Evolutionary conservation across 2,113 vertebrate species (phyloP), one percentile per base, ranked within the genome.

Genomic region (Poeciliopsis turrubarensis): DNA sequence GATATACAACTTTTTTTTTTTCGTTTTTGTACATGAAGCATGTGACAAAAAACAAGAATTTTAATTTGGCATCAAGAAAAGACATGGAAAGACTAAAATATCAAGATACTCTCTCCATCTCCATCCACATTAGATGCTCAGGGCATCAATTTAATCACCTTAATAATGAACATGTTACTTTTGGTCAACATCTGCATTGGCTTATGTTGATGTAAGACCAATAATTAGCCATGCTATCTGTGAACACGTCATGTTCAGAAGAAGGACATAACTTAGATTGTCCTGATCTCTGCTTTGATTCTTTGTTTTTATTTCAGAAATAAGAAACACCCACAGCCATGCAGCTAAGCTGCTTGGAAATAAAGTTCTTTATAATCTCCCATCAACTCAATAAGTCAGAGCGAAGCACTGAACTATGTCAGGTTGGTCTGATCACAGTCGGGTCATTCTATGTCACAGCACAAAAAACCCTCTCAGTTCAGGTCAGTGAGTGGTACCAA

Each of bases 321-420:
- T 13, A 60, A 7, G 37, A 73, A 14, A 31, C 7, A 70, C 3
- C 13, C 12, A 32, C n/a, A 37, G 13, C n/a, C 54, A 39, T 8
- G 61, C 0, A 39, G 68, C 47, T 51, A 65, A 57, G 61, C 30
- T 65, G 65, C 54, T 65, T 37, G 68, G 60, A 31, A 47, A 72
- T 75, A 1, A 31, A 65, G 73, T 73, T 57, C 41, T 63, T 62
- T 14, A 30, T 54, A 51, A 72, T 65, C 70, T 76, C 65, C n/a
- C 71, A 65, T 74, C 76, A 77, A 65, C 60, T 57, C 72, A 44
- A 82, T 82, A 71, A 79, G 73, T 72, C 27, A 44, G 12, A 12
- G 44, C 17, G 14, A 2, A 68, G 26, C 34, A 19, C 11, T 47
- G 66, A 51, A 68, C 66, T 30, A 47, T 68, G 68, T 80, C 61